Base-by-base conservation (phyloP, 1,140 invertebrate species). In the Bombus pyrosoma region DNA sequence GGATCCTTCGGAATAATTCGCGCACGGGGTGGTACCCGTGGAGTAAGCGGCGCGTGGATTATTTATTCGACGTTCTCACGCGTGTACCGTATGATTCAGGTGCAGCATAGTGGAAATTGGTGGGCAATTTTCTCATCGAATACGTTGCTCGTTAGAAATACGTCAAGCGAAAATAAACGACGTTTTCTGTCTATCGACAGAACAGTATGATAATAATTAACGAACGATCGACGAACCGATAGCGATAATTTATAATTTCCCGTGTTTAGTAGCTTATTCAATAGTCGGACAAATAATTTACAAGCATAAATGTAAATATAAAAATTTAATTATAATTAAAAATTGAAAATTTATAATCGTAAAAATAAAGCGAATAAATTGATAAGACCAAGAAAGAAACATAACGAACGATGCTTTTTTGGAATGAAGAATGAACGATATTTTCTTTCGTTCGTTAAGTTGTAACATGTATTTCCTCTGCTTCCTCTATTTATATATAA, bases 61-160 rank as follows among this genome's bases (percentile, higher is more conserved):
- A 64, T 83, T 76, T 76, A 83, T 76, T 53, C 72, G 47, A 15
- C 34, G 62, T 18, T 64, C 72, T 68, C 59, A 34, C 41, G 68
- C 68, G 34, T 32, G 28, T 59, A 25, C 15, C 28, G 68, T 8
- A 4, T 8, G 53, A 28, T 41, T 41, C 37, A 41, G 13, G 41
- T 37, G 32, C 34, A 25, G 22, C 10, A 18, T 5, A 53, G 18
- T 53, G 66, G 64, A 53, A 37, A 69, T 77, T 62, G 41, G 9
- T 25, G 9, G 4, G 13, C 41, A 47, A 43, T 75, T 75, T 75
- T 75, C 32, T 57, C n/a, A 1, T 32, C 32, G 43, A 25, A 32
- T 57, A 53, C 10, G 18, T 32, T 32, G 18, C 28, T 37, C 2
- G 18, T 68, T 15, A 34, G 12, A 12, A 34, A 62, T n/a, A 12